Base-by-base conservation (phyloP, 2,113 vertebrate species). In the Cryptotis parvus region DNA sequence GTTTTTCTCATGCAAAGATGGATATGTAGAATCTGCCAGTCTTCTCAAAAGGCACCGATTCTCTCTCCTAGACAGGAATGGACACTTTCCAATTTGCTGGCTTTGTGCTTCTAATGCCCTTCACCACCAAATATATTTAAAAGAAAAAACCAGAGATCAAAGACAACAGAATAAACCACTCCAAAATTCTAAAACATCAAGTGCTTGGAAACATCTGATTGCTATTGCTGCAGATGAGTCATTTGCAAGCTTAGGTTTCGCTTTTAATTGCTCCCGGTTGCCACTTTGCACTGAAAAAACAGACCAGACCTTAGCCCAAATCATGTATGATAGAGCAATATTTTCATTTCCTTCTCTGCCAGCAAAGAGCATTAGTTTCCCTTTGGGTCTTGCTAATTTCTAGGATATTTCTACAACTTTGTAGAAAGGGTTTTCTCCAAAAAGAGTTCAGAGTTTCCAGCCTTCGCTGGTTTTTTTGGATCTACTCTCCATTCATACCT, bases 271-370 rank as follows among this genome's bases (percentile, higher is more conserved):
- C 2, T 94, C 76, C 85, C 63, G 52, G 45, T 80, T 91, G 63
- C n/a, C 79, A 74, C 70, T 91, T 88, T 79, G 39, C 87, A 79
- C 26, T 43, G 83, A 94, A 93, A 18, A 89, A 87, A 91, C 68
- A 94, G 35, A 94, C 26, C 20, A 88, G 95, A 91, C 45, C 82
- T 93, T 76, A 90, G 82, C 80, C 79, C 85, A 94, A 94, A 88
- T 94, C 37, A 31, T 90, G 61, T 83, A 75, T 73, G 24, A 70
- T 43, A 83, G 87, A 94, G 69, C 88, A 94, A 84, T 91, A 90
- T 86, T 94, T 95, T 92, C 61, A 84, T 92, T 94, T 86, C 55
- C 41, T 86, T 7, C 83, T 88, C 83, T 75, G 83, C 68, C 68
- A 92, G 76, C 45, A 89, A 74, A 63, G 84, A 65, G 37, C 68